phyloP scores from a whole-genome alignment of 2,888 invertebrate genomes.

The Synanthedon formicaeformis region DNA sequence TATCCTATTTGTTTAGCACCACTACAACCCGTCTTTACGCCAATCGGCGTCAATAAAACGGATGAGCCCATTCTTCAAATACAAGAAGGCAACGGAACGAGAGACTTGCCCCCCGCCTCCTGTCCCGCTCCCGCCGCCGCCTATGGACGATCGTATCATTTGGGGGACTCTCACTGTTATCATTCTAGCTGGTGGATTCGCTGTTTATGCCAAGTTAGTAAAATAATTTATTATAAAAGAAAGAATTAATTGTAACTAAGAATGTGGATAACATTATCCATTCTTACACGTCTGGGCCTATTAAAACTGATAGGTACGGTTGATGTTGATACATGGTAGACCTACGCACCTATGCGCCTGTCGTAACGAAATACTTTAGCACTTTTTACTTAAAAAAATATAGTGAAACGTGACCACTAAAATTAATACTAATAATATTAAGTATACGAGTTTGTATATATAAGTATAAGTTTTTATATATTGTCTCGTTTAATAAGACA shows the following conservation, averaged over 20 bases:
- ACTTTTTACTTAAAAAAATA: no score
- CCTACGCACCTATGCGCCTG: no score
- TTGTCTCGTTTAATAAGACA: no score
- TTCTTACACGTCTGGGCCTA: no score
- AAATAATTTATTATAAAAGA: not conserved
- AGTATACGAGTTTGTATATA: no score
- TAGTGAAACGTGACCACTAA: no score
- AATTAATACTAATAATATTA: no score
- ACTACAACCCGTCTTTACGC: not conserved
- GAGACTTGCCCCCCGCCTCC: conserved; percentile 28
- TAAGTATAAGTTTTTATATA: no score
- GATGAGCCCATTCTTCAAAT: not conserved
- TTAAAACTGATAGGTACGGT: no score
- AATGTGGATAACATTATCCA: no score
- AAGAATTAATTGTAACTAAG: not conserved
- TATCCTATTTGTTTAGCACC: not conserved
- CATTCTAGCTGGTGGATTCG: conserved; percentile 29
- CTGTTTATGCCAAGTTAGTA: conserved; percentile 42
- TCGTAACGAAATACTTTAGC: no score
- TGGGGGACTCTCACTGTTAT: conserved; percentile 36
- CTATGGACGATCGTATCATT: conserved; percentile 32
- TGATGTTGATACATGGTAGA: no score
- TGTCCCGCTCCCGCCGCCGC: conserved; percentile 31
- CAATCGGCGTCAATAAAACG: not conserved
- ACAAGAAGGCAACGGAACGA: conserved; percentile 15